Conservation (phyloP, 2,113 vertebrate genomes). For the Vidua macroura region DNA sequence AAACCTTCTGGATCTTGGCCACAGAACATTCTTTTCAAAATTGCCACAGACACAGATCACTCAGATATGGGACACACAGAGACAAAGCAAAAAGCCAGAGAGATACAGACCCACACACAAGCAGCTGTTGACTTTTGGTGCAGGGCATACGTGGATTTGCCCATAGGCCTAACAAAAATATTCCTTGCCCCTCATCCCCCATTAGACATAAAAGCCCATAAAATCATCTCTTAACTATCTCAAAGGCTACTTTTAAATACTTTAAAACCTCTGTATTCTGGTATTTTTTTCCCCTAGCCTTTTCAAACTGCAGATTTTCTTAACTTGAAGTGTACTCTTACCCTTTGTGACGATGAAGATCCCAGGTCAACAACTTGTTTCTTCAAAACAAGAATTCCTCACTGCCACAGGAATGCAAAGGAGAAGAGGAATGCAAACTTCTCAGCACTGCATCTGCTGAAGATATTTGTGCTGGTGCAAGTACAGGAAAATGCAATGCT, state of each 20-base stretch:
- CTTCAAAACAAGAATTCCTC: background rate
- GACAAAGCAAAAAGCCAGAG: background rate
- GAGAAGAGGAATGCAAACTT: background rate
- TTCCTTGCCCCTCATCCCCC: background rate
- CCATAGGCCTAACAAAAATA: background rate
- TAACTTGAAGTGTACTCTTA: background rate
- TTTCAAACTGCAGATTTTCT: background rate
- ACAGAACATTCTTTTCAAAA: conserved; percentile 52
- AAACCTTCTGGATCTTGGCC: conserved; percentile 35
- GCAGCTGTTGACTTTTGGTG: background rate
- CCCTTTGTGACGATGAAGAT: background rate
- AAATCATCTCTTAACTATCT: background rate
- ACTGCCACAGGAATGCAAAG: accelerated
- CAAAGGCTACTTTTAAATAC: background rate
- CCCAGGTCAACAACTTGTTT: background rate
- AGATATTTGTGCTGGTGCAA: background rate
- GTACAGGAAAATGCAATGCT: accelerated
- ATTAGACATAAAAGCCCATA: background rate
- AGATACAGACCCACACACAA: background rate
- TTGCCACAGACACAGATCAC: conserved; percentile 18
- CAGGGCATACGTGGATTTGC: background rate
- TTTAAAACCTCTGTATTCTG: background rate
- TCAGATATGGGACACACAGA: background rate
- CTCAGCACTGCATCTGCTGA: background rate
- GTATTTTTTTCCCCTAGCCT: background rate